Evolutionary conservation across 2,888 invertebrate genomes (phyloP).

Genomic region (Sipha maydis): DNA sequence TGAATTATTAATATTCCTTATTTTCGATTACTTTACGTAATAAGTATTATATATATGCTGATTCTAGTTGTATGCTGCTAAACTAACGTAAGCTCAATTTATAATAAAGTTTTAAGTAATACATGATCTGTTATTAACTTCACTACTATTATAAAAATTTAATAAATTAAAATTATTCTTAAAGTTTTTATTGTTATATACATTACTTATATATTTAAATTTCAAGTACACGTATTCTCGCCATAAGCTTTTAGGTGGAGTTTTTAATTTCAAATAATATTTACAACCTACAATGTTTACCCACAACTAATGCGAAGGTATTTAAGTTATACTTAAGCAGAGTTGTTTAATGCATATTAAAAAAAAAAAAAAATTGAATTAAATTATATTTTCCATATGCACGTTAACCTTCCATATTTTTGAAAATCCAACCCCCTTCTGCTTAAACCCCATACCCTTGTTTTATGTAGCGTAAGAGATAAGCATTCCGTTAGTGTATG

Average conservation of each 20-base stretch:
- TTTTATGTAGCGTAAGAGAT: slow-evolving; percentile 62
- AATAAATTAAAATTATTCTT: neutral
- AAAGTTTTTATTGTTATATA: too few relatives aligned
- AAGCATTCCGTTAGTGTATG: slow-evolving; percentile 49
- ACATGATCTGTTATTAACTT: neutral
- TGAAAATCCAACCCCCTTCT: slow-evolving; percentile 19
- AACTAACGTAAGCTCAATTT: too few relatives aligned
- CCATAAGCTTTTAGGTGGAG: too few relatives aligned
- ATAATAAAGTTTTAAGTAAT: too few relatives aligned
- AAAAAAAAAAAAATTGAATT: neutral
- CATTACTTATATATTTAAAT: too few relatives aligned
- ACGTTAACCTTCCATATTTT: slow-evolving; percentile 43
- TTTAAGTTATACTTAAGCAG: too few relatives aligned
- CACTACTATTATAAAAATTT: neutral
- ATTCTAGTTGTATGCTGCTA: too few relatives aligned
- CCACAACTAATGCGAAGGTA: too few relatives aligned
- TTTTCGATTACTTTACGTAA: neutral
- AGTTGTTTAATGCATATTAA: neutral
- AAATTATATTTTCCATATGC: slow-evolving; percentile 51
- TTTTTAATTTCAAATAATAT: too few relatives aligned
- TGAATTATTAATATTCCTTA: neutral
- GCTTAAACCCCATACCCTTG: slow-evolving; percentile 31
- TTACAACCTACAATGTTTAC: too few relatives aligned
- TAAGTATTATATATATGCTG: neutral
- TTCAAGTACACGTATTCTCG: too few relatives aligned